phyloP scores from a whole-genome alignment of 2,888 invertebrate species.

The Apomyelois bistriatella region DNA sequence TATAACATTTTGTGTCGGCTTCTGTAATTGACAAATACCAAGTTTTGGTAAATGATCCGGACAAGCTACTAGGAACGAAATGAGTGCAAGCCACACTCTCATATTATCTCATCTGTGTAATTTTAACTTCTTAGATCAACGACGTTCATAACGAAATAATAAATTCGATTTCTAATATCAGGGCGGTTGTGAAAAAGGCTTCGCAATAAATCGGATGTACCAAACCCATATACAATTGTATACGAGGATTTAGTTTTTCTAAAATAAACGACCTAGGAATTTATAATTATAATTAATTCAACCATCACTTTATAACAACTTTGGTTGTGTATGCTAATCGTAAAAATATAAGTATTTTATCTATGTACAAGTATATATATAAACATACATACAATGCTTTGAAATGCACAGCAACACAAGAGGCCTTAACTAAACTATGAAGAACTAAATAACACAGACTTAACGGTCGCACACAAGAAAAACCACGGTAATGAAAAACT shows the following conservation, averaged over 20 bases:
- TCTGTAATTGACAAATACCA: constrained; percentile 71
- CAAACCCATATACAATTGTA: constrained; percentile 54
- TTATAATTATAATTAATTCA: constrained; percentile 77
- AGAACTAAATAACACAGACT: constrained; percentile 77
- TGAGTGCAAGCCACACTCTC: constrained; percentile 46
- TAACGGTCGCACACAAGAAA: constrained; percentile 66
- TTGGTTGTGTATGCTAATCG: constrained; percentile 81
- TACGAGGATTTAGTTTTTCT: constrained; percentile 49
- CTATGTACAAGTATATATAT: constrained; percentile 75
- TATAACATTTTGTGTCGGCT: constrained; percentile 49
- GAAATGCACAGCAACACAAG: constrained; percentile 79
- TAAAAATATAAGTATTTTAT: constrained; percentile 79
- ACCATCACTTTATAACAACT: constrained; percentile 81
- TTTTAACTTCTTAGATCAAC: constrained; percentile 36
- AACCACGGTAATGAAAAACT: constrained; percentile 31
- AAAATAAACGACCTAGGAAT: constrained; percentile 72
- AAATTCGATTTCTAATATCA: constrained; percentile 74
- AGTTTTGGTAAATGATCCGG: constrained; percentile 47
- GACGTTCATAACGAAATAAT: constrained; percentile 64
- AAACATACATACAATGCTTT: constrained; percentile 81
- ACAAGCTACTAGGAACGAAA: constrained; percentile 73
- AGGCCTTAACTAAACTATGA: constrained; percentile 69
- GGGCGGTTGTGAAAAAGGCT: constrained; percentile 71
- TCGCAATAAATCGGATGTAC: constrained; percentile 57
- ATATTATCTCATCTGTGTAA: constrained; percentile 39